phyloP scores from a whole-genome alignment of 1,140 invertebrate species.

The Augochlora pura region DNA sequence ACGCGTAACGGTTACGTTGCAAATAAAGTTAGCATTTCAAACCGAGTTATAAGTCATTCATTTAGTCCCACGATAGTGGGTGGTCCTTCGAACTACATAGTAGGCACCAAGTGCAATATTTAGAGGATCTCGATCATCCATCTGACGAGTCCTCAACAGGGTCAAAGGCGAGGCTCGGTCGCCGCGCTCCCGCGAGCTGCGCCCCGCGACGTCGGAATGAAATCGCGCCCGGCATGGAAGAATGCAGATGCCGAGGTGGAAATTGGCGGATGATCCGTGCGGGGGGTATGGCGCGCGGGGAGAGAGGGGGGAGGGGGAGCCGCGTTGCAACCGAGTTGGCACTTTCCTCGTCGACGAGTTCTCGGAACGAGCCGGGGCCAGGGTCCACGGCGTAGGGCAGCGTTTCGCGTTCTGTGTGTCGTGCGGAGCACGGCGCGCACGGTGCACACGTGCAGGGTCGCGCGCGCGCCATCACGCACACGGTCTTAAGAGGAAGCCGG shows the following conservation, averaged over 20 bases:
- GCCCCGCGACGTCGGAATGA: not conserved
- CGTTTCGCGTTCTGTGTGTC: constrained; percentile 32
- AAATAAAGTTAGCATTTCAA: no score
- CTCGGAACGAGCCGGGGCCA: constrained; percentile 44
- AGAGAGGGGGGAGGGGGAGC: not conserved
- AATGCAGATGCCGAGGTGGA: not conserved
- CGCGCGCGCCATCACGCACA: constrained; percentile 6
- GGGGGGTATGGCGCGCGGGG: not conserved
- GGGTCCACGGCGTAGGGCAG: constrained; percentile 25
- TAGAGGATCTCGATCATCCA: no score
- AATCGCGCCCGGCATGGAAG: not conserved
- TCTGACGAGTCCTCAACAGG: no score
- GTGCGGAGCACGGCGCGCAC: constrained; percentile 13
- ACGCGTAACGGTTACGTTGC: no score
- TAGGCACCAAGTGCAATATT: no score
- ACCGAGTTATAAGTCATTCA: no score
- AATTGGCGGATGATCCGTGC: not conserved
- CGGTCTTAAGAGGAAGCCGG: constrained; percentile 8
- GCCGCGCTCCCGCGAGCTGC: no score
- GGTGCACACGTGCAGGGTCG: constrained; percentile 36
- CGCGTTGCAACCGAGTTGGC: constrained; percentile 40
- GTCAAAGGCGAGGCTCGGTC: no score
- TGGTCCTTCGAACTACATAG: no score
- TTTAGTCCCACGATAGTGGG: no score
- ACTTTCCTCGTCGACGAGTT: constrained; percentile 49